Percentiles rank a stretch among this genome's conserved stretches.
Conservation (phyloP, 2,888 invertebrate species). For the Listrodromus nycthemerus region DNA sequence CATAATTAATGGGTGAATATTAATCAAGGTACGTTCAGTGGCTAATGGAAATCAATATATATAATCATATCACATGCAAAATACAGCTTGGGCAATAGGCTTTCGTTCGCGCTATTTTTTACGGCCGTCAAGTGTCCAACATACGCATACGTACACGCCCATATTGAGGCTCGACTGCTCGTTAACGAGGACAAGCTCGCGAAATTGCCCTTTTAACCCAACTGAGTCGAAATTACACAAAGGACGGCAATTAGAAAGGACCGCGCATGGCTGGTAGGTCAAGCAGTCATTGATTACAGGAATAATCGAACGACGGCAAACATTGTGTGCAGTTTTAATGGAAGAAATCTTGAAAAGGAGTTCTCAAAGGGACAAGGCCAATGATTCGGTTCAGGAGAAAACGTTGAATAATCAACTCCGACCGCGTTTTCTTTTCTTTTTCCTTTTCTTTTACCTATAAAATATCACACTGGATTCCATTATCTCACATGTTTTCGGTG, state of each 20-base stretch:
- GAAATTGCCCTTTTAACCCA: slow-evolving; percentile 68
- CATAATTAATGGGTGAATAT: not conserved
- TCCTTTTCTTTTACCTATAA: slow-evolving; percentile 68
- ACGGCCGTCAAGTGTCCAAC: not conserved
- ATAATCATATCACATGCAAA: not conserved
- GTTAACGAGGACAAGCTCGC: slow-evolving; percentile 63
- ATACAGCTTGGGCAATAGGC: not conserved
- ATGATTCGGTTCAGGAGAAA: slow-evolving; percentile 33
- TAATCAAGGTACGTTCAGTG: not conserved
- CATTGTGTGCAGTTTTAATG: slow-evolving; percentile 31
- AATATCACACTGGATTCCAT: slow-evolving; percentile 81
- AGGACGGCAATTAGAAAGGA: slow-evolving; percentile 66
- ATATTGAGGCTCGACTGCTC: slow-evolving; percentile 49
- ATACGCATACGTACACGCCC: not conserved
- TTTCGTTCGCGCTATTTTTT: not conserved
- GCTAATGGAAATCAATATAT: not conserved
- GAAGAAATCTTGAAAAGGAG: not conserved
- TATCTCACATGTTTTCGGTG: slow-evolving; percentile 68
- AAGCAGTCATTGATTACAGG: slow-evolving; percentile 23
- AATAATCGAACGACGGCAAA: slow-evolving; percentile 12
- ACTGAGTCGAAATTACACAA: slow-evolving; percentile 67
- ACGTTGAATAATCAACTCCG: slow-evolving; percentile 37
- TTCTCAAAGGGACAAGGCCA: not conserved
- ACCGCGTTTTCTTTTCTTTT: slow-evolving; percentile 25
- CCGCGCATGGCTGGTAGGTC: slow-evolving; percentile 9